These are phyloP conservation scores for Carduelis carduelis DNA, from an alignment of 2,797 vertebrate species.

Conservation along the genomic window DNA sequence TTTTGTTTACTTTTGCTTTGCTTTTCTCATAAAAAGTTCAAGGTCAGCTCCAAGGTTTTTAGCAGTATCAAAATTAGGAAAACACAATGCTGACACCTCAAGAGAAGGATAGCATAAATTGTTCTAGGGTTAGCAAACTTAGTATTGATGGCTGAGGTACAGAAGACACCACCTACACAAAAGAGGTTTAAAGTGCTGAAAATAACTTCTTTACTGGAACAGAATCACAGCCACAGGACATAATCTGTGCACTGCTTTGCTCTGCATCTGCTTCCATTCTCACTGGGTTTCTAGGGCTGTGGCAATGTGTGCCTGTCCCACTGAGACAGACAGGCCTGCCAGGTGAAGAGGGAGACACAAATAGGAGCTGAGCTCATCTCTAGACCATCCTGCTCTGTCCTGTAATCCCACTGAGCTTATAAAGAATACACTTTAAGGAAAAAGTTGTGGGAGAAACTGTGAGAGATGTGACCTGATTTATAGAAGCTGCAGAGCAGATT, in stretches of 20 bases:
- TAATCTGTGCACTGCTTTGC: background rate
- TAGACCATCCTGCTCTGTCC: accelerated
- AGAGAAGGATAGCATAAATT: background rate
- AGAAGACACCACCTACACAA: background rate
- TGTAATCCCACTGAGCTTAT: background rate
- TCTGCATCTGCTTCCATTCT: background rate
- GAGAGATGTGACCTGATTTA: background rate
- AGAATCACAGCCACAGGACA: background rate
- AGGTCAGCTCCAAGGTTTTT: background rate
- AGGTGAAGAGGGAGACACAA: background rate
- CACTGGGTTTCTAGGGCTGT: background rate
- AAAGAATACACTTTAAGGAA: background rate
- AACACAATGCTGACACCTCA: background rate
- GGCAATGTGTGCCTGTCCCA: background rate
- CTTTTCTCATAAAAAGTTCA: background rate
- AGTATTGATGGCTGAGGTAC: background rate
- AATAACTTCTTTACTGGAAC: background rate
- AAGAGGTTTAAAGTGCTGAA: background rate
- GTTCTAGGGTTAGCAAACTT: background rate
- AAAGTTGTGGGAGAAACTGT: background rate
- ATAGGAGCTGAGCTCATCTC: background rate
- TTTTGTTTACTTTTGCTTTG: accelerated
- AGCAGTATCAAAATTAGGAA: background rate
- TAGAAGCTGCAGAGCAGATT: background rate
- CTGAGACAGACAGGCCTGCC: background rate